Conservation (phyloP, 2,888 invertebrate genomes). For the Calameuta idolon region DNA sequence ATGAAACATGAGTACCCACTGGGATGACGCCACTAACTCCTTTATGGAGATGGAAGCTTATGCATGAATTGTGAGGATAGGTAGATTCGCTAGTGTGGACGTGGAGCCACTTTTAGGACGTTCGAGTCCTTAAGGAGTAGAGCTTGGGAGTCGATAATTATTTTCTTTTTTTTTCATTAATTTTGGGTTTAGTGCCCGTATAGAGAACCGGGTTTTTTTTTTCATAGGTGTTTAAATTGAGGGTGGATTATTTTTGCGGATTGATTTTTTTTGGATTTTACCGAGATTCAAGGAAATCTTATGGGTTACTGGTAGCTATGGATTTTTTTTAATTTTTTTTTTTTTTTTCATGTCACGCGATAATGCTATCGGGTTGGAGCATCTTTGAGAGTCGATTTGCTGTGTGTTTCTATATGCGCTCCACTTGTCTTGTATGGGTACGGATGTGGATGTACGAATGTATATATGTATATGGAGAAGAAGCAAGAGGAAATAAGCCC, state of each 20-base stretch:
- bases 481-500: slow-evolving; percentile 52
- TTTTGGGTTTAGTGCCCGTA: not conserved
- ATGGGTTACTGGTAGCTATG: not conserved
- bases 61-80: slow-evolving; percentile 57
- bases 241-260: too few relatives aligned
- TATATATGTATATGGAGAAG: not conserved
- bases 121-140: not conserved
- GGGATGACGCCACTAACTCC: slow-evolving; percentile 57
- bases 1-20: slow-evolving; percentile 58
- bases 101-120: not conserved
- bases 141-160: not conserved
- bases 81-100: slow-evolving; percentile 8
- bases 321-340: not conserved
- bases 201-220: not conserved
- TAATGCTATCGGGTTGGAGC: not conserved
- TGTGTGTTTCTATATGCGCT: not conserved
- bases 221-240: not conserved
- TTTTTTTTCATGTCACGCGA: not conserved
- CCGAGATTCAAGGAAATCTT: not conserved
- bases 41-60: slow-evolving; percentile 63
- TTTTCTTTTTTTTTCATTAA: not conserved
- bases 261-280: too few relatives aligned
- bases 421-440: not conserved
- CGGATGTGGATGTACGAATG: not conserved
- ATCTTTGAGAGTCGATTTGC: not conserved